A percentile compares a stretch with the other conserved stretches of the same genome.
These are phyloP conservation scores for Geophilus truncorum DNA, from an alignment of 2,888 invertebrate species.

Conservation along the genomic window DNA sequence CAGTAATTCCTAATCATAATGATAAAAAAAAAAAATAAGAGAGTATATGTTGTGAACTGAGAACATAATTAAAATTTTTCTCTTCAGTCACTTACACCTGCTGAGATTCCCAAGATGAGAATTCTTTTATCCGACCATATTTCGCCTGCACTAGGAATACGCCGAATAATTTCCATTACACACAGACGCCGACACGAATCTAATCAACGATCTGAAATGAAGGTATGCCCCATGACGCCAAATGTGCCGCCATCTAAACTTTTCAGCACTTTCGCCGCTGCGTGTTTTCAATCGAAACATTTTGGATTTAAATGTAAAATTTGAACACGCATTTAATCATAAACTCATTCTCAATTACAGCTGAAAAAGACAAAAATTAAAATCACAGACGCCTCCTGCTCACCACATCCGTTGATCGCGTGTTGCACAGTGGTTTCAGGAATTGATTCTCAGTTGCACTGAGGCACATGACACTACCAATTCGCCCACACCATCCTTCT, in stretches of 20 bases:
- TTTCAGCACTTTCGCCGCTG: conserved; percentile 4
- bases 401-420: conserved; percentile 23
- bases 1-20: too few relatives aligned
- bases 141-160: background rate
- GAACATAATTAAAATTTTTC: background rate
- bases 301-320: background rate
- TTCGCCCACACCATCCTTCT: background rate
- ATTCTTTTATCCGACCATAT: background rate
- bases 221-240: conserved; percentile 10
- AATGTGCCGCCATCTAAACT: background rate
- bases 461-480: conserved; percentile 14
- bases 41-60: background rate
- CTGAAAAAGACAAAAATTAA: background rate
- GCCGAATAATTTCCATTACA: conserved; percentile 5
- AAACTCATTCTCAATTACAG: background rate
- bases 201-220: conserved; percentile 6
- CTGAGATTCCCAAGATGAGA: background rate
- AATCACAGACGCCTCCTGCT: conserved; percentile 18
- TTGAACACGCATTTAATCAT: background rate
- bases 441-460: background rate
- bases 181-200: conserved; percentile 7
- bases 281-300: background rate
- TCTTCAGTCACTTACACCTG: background rate
- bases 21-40: background rate
- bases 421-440: background rate